Evolutionary conservation across 2,888 invertebrate species (phyloP), one percentile per base, ranked within the genome.

Genomic region (Nomada hirtipes): DNA sequence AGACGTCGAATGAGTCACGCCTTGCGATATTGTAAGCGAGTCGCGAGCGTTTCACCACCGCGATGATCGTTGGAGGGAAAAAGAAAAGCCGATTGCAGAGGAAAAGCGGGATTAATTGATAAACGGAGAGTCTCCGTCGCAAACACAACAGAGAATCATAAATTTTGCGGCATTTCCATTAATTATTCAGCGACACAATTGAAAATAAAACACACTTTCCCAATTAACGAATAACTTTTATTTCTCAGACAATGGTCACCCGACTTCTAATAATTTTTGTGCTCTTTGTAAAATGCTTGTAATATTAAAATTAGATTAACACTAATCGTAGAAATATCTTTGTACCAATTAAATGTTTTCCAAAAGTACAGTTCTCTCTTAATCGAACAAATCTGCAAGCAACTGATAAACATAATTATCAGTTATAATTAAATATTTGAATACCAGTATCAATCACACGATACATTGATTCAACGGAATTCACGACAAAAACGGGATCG

Each of bases 1-100:
- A 86, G 83, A 87, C 85, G 83, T 77, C 81, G 89, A 88, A 87
- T 89, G 89, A 89, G 86, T 89, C 89, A 89, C 81, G 76, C 83
- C 73, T 68, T 64, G 71, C 85, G 72, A 87, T 88, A 88, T 82
- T 83, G 79, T 70, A 76, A 82, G 67, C 77, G 72, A 80, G 74
- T 71, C 50, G 70, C 67, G 76, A 78, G 78, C 74, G 77, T 77
- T 79, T 68, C 81, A 61, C 77, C 79, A 79, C 79, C 76, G 36
- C 67, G 75, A 83, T 65, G 71, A 52, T 63, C n/a, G 69, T 76
- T 76, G 70, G 55, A 64, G 60, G n/a, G 26, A 42, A 65, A 70
- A 79, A 68, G 64, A 65, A 47, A 11, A 29, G 67, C 55, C 36
- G 72, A 76, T 76, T 53, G 50, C 36, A n/a, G 59, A 15, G 47